phyloP scores from a whole-genome alignment of 35 echinoderm and acorn worm species.

The Heliocidaris tuberculata region DNA sequence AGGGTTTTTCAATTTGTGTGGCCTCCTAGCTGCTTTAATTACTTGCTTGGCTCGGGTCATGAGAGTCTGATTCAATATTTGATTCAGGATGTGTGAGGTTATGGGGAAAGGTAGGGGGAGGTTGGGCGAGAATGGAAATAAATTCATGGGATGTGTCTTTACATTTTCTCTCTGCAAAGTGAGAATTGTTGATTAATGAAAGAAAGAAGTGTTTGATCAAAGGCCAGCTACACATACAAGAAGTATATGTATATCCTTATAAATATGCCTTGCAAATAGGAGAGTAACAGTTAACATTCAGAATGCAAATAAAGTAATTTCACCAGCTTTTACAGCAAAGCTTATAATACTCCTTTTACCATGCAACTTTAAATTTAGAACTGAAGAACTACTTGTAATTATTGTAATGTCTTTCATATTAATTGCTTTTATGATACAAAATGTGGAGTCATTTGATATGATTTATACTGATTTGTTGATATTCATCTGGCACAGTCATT shows the following conservation, averaged over 20 bases:
- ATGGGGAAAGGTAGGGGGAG: neutral
- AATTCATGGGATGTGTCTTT: neutral
- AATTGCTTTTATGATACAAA: no score
- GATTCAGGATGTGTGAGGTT: neutral
- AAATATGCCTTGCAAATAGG: no score
- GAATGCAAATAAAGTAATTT: neutral
- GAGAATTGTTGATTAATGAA: neutral
- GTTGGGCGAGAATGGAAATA: neutral
- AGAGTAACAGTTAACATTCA: neutral
- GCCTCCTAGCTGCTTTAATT: neutral
- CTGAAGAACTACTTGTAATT: no score
- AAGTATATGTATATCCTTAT: neutral
- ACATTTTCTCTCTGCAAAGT: neutral
- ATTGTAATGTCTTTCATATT: neutral
- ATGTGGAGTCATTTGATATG: no score
- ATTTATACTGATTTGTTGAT: no score
- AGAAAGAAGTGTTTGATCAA: neutral
- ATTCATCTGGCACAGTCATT: no score
- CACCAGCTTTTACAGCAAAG: neutral
- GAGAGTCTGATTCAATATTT: neutral
- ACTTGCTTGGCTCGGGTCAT: conserved; percentile 7
- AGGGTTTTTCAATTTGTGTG: neutral
- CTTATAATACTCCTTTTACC: no score
- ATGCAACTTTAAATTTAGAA: no score
- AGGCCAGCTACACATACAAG: neutral